A percentile compares a stretch with the other conserved stretches of the same genome.
Conservation (phyloP, 2,888 invertebrate species). For the Agrochola lychnidis region DNA sequence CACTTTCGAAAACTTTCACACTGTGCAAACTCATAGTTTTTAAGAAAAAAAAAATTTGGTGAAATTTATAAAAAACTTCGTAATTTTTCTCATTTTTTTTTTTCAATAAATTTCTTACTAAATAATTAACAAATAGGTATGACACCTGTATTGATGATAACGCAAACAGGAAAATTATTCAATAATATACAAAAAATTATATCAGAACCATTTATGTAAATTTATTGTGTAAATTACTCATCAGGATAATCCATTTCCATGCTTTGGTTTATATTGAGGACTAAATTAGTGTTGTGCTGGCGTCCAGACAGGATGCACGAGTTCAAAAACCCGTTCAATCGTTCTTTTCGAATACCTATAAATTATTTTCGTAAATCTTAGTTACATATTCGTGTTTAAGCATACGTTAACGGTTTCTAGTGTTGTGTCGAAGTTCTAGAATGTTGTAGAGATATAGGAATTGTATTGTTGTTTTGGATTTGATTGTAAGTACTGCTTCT, state of each 20-base stretch:
- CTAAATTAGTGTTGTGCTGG: conserved; percentile 13
- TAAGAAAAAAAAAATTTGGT: too few relatives aligned
- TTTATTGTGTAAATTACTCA: conserved; percentile 37
- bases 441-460: background rate
- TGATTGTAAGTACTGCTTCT: conserved; percentile 22
- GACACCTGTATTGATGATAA: background rate
- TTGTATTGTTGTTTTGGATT: background rate
- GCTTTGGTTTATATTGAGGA: background rate
- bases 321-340: background rate
- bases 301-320: conserved; percentile 18
- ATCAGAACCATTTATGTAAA: conserved; percentile 20
- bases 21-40: too few relatives aligned
- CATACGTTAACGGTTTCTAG: background rate
- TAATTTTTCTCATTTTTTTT: too few relatives aligned
- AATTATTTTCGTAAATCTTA: background rate
- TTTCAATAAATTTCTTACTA: too few relatives aligned
- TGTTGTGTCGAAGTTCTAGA: background rate
- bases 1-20: too few relatives aligned
- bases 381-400: background rate
- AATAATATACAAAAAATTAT: conserved; percentile 2
- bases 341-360: background rate
- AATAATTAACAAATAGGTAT: background rate
- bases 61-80: too few relatives aligned
- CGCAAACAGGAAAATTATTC: conserved; percentile 25
- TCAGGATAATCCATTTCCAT: conserved; percentile 1